Evolutionary conservation across 2,113 vertebrate genomes (phyloP).

Genomic region (Gorsachius goisagi): DNA sequence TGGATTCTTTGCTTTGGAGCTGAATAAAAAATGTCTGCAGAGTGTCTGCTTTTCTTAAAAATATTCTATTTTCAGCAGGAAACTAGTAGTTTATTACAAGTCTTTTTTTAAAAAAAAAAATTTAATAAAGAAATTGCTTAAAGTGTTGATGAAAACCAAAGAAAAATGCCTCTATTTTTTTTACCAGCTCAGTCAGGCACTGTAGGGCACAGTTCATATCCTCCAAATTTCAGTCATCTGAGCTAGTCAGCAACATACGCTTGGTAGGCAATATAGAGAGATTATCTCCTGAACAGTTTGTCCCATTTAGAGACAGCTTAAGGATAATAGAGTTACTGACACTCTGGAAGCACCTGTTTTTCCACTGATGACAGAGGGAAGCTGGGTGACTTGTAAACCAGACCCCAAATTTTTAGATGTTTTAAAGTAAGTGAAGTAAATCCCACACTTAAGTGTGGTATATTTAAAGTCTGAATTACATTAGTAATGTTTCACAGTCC

Average conservation of each 20-base stretch:
- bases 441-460: not conserved
- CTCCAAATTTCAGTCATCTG: not conserved
- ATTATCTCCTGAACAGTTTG: not conserved
- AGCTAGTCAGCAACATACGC: not conserved
- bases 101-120: not conserved
- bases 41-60: not conserved
- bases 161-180: not conserved
- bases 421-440: not conserved
- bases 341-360: not conserved
- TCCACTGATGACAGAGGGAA: not conserved
- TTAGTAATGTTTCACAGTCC: not conserved
- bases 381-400: not conserved
- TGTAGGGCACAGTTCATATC: not conserved
- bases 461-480: not conserved
- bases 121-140: not conserved
- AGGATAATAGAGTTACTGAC: not conserved
- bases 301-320: not conserved
- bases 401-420: not conserved
- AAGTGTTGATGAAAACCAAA: not conserved
- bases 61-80: not conserved
- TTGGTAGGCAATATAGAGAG: not conserved
- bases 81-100: not conserved
- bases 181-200: not conserved
- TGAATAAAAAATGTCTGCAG: not conserved
- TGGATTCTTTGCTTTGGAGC: not conserved